phyloP scores from a whole-genome alignment of 2,888 invertebrate species.

The Carpatolechia fugitivella region DNA sequence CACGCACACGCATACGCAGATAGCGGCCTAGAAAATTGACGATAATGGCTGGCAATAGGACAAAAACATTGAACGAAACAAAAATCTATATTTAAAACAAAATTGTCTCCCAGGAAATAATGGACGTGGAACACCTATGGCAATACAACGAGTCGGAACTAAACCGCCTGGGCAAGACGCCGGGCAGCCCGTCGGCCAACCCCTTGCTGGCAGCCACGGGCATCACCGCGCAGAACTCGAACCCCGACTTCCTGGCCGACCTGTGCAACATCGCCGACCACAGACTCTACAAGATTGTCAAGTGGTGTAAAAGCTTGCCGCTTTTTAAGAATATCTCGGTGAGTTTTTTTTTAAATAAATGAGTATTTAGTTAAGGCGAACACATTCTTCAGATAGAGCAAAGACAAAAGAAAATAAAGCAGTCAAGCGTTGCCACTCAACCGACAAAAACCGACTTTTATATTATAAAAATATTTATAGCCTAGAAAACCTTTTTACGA shows the following conservation, averaged over 20 bases:
- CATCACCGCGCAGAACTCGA: constrained; percentile 81
- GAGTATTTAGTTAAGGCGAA: neutral
- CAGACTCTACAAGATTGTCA: constrained; percentile 96
- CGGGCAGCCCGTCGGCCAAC: constrained; percentile 62
- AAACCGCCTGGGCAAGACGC: constrained; percentile 79
- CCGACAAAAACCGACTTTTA: too few relatives aligned
- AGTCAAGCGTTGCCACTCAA: too few relatives aligned
- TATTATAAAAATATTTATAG: too few relatives aligned
- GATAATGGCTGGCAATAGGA: too few relatives aligned
- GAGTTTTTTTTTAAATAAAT: constrained; percentile 41
- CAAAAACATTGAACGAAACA: too few relatives aligned
- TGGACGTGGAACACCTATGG: constrained; percentile 97
- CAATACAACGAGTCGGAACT: constrained; percentile 93
- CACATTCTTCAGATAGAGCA: too few relatives aligned
- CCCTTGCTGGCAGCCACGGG: constrained; percentile 70
- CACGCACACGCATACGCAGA: too few relatives aligned
- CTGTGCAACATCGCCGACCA: constrained; percentile 97
- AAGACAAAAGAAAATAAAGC: too few relatives aligned
- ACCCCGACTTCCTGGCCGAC: constrained; percentile 92
- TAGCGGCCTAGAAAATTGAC: too few relatives aligned
- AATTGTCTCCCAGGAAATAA: constrained; percentile 96
- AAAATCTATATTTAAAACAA: too few relatives aligned
- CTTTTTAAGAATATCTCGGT: constrained; percentile 97
- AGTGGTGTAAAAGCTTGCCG: constrained; percentile 98
- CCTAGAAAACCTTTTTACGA: too few relatives aligned